A percentile compares a stretch with the other conserved stretches of the same genome.
These are phyloP conservation scores for Talpa occidentalis DNA, from an alignment of 2,113 vertebrate species.

Conservation along the genomic window DNA sequence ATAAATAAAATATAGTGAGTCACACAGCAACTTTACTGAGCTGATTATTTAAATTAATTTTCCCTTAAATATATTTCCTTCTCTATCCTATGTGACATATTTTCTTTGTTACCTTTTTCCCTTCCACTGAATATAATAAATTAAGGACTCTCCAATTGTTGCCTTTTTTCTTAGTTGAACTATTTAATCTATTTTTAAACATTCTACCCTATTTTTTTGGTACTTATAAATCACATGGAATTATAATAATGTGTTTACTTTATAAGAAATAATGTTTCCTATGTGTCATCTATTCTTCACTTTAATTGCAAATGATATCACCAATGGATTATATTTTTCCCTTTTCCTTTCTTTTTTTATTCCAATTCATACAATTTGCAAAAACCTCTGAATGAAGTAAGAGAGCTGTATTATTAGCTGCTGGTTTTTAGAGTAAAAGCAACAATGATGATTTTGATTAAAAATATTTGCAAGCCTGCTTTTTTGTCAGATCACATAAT, in stretches of 20 bases:
- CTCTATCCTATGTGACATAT: background rate
- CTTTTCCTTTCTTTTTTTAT: background rate
- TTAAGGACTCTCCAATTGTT: background rate
- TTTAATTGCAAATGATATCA: conserved; percentile 13
- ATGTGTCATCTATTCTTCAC: background rate
- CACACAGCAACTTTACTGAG: background rate
- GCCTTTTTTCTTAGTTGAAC: background rate
- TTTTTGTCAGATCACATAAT: background rate
- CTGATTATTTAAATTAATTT: background rate
- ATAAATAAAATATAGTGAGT: background rate
- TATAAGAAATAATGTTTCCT: background rate
- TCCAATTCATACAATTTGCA: background rate
- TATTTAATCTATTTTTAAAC: background rate
- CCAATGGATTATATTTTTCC: background rate
- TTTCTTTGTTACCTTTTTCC: background rate
- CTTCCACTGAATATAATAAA: background rate
- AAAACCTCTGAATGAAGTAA: background rate
- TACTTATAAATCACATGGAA: background rate
- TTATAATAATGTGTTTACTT: background rate
- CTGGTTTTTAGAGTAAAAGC: background rate
- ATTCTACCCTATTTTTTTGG: background rate
- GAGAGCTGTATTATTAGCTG: background rate
- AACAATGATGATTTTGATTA: background rate
- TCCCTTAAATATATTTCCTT: background rate
- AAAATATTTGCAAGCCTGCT: background rate